Evolutionary conservation across 2,113 vertebrate species (phyloP).

Genomic region (Pheucticus melanocephalus): DNA sequence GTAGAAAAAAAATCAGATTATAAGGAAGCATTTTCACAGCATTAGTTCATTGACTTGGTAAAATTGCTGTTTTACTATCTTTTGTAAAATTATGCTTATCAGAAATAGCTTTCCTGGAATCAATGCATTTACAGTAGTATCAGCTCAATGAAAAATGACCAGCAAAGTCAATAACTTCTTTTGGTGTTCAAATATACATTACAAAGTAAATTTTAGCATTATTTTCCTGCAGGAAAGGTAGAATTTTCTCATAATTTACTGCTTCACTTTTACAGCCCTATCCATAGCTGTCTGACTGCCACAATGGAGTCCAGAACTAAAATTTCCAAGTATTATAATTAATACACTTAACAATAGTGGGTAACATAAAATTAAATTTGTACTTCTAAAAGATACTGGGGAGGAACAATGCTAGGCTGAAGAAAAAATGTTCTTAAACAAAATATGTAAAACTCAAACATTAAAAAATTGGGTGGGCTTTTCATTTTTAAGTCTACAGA

Average conservation of each 20-base stretch:
- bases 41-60: background rate
- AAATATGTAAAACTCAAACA: background rate
- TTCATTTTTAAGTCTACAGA: background rate
- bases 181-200: background rate
- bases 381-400: background rate
- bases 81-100: background rate
- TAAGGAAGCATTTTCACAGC: background rate
- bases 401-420: background rate
- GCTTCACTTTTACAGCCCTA: background rate
- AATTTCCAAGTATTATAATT: background rate
- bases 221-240: background rate
- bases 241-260: background rate
- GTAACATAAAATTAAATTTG: background rate
- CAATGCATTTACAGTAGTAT: background rate
- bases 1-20: background rate
- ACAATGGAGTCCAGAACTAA: background rate
- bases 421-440: background rate
- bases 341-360: background rate
- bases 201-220: background rate
- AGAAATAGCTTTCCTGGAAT: background rate
- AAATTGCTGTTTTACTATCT: background rate
- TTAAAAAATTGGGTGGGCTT: background rate
- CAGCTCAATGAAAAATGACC: background rate
- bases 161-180: background rate
- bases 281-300: background rate